Base-by-base conservation (phyloP, 2,888 invertebrate genomes). In the Drosophila mulleri region DNA sequence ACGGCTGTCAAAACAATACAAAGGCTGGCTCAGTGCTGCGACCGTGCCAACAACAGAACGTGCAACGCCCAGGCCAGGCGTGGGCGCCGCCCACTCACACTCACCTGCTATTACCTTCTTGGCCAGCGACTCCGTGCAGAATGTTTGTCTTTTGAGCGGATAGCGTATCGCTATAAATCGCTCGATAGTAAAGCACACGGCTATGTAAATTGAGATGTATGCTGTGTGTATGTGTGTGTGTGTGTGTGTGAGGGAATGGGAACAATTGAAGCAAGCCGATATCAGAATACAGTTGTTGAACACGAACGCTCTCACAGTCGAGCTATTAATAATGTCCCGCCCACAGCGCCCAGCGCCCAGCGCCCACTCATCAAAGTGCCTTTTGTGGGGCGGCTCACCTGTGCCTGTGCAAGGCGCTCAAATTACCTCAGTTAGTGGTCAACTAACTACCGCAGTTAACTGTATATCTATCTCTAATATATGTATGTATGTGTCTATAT, bases 131-230 rank as follows among this genome's bases (percentile, higher is more conserved):
- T 96, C 95, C 2, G 96, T 96, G 92, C 96, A 96, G 81, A 95
- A 92, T 53, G 94, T 94, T 92, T 95, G 95, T 47, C 96, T 95
- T 73, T 94, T 94, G 91, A 96, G 94, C 20, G 96, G 96, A 92
- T 96, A 95, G 83, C 96, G 95, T 26, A 96, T 96, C 32, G 96
- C 96, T 72, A 96, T 95, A 93, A 96, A 96, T 56, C 96, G 94
- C 92, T 96, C 96, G 63, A 96, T 93, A 23, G 96, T 96, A 91
- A 96, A 96, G 68, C 96, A 95, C 29, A 96, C 95, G 35, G 96
- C 96, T 77, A 96, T 93, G 95, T 96, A 96, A 53, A 96, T 95
- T 56, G 96, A 96, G 41, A 95, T 95, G 88, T 95, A 96, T 83
- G 94, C 94, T 94, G 37, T 54, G 12, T 48, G 23, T 61, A 29